Evolutionary conservation across 2,888 invertebrate genomes (phyloP), one percentile per base, ranked within the genome.

Genomic region (Toxonevra muliebris): DNA sequence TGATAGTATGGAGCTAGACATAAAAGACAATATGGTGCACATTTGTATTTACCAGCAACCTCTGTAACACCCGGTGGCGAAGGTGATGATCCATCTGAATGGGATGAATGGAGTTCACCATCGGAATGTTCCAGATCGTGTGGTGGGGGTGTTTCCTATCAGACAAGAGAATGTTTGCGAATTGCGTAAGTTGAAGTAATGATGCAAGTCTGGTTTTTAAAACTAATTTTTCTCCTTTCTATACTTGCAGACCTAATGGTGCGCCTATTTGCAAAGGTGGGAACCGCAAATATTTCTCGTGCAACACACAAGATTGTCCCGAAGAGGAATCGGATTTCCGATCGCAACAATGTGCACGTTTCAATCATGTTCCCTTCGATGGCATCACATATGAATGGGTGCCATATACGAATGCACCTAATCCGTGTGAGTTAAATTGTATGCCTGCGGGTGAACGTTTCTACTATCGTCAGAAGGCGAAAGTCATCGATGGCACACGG

Each of bases 361-460:
- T 91, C 85, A 92, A 98, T 86, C 87, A 88, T 64, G 88, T 91
- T 55, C 90, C 92, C 2, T 95, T 97, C 82, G 93, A 96, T 77
- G 94, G 93, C 54, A 87, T 90, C 61, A 89, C 88, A 76, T 95
- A 97, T 85, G 90, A 92, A 76, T 96, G 96, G 96, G 88, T 94
- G 69, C 96, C 96, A 0, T 96, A 95, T 84, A 92, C 91, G 53
- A 93, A 93, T 80, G 94, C 93, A 4, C 91, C 92, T 13, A 95
- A 95, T 83, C 93, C 93, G 30, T 99, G 98, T 85, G 96, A 97
- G 84, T 87, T 98, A 77, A 96, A 96, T 86, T 98, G 98, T 86
- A 95, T 95, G 93, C 97, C 98, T 0, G 89, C 89, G 70, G 93
- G 93, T 1, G 95, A 95, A 82, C 88, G 94, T 71, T 96, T 98